Evolutionary conservation across 2,888 invertebrate genomes (phyloP), one percentile per base, ranked within the genome.

Genomic region (Synanthedon andrenaeformis): DNA sequence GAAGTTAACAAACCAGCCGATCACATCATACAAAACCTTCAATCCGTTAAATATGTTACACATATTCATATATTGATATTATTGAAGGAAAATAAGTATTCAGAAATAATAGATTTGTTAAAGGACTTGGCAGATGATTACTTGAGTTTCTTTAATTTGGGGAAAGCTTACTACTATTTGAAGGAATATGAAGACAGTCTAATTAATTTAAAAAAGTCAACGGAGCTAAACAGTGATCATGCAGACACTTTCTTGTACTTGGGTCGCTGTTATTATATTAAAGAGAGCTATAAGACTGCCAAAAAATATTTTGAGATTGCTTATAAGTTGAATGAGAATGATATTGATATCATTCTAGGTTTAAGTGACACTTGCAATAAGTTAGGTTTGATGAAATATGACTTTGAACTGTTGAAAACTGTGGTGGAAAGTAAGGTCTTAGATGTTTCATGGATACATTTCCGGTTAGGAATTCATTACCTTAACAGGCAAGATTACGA

Each of bases 231-330:
- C 71, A 91, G 94, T n/a, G 90, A 92, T 66, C 91, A 92, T 78
- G 91, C 91, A 63, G 88, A 91, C 52, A 92, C 92, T 60, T 95
- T 96, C 73, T 78, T 92, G 41, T 90, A 92, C 72, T 84, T 97
- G 57, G 97, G 96, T 1, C 88, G 91, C 65, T 93, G 91, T 72
- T 96, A 96, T 76, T 73, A 89, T 52, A 78, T 88, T 45, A 89
- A 89, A 55, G 76, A 84, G 53, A 93, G 96, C 69, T 71, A 90
- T n/a, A 88, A 89, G 52, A 93, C 95, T 65, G 92, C 96, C 0
- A 90, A 90, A 60, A 93, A 93, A 70, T 97, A 96, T 77, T 96
- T 92, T 74, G 93, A 96, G 78, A 96, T 94, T 76, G 92, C 95
- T 49, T 90, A 94, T 59, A 91, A 91, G 67, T 86, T 97, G 2